phyloP scores from a whole-genome alignment of 2,888 invertebrate genomes.

The Xylophagus ater region DNA sequence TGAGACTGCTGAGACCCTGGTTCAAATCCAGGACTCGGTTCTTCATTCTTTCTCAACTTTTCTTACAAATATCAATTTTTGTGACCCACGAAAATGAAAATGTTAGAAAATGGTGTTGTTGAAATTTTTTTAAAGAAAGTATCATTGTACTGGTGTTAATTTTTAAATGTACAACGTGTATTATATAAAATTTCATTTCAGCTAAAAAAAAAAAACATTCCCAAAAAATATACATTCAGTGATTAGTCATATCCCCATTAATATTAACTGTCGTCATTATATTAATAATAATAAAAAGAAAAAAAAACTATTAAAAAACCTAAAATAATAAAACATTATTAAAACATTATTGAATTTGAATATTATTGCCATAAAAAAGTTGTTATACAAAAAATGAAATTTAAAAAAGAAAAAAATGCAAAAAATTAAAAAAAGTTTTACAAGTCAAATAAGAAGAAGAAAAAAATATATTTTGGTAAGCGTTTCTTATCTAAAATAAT shows the following conservation, averaged over 20 bases:
- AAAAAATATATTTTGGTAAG: constrained; percentile 14
- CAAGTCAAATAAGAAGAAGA: constrained; percentile 8
- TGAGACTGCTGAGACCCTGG: too few relatives aligned
- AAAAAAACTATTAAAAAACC: too few relatives aligned
- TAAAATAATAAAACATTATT: not conserved
- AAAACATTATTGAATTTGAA: not conserved
- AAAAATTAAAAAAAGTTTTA: constrained; percentile 12
- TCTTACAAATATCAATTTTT: too few relatives aligned
- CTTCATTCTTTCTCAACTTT: too few relatives aligned
- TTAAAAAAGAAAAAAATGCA: constrained; percentile 6
- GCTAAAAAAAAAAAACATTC: too few relatives aligned
- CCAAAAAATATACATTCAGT: not conserved
- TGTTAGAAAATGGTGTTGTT: too few relatives aligned
- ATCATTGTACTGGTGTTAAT: too few relatives aligned
- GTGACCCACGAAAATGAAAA: too few relatives aligned
- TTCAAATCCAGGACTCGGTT: too few relatives aligned
- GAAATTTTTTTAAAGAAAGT: too few relatives aligned
- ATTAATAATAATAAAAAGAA: constrained; percentile 8
- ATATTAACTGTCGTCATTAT: constrained; percentile 9
- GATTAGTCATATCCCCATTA: constrained; percentile 11
- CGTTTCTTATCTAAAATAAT: constrained; percentile 12
- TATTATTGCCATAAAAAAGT: constrained; percentile 10
- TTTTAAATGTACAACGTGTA: too few relatives aligned
- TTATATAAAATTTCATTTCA: too few relatives aligned
- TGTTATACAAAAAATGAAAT: constrained; percentile 12